Evolutionary conservation across 2,113 vertebrate genomes (phyloP).

Genomic region (Azemiops feae): DNA sequence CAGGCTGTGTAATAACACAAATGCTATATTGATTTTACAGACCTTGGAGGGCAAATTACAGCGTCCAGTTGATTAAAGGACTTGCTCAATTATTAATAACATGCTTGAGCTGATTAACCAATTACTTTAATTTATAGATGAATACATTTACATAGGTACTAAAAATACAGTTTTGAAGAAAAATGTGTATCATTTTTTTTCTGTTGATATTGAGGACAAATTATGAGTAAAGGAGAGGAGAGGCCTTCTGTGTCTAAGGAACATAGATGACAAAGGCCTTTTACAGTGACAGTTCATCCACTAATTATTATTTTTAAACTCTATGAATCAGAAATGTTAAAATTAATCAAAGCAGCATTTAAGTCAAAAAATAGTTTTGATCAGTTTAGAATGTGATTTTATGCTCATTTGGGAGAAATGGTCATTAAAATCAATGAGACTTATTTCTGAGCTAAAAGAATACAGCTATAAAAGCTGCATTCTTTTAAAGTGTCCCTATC

Average conservation of each 20-base stretch:
- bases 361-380: background rate
- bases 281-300: background rate
- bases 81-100: background rate
- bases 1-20: background rate
- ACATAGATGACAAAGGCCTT: background rate
- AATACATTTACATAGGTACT: background rate
- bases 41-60: background rate
- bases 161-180: background rate
- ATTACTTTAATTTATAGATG: background rate
- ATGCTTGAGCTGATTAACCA: background rate
- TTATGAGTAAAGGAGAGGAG: background rate
- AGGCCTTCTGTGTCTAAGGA: background rate
- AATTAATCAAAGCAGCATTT: background rate
- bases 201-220: background rate
- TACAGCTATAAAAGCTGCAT: background rate
- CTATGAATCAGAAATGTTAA: background rate
- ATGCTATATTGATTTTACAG: background rate
- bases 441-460: background rate
- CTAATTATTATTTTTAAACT: background rate
- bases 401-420: background rate
- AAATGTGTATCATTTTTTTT: background rate
- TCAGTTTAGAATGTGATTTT: background rate
- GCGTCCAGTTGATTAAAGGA: background rate
- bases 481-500: background rate
- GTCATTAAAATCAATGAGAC: background rate